Evolutionary conservation across 2,888 invertebrate species (phyloP).

Genomic region (Octodonta nipae): DNA sequence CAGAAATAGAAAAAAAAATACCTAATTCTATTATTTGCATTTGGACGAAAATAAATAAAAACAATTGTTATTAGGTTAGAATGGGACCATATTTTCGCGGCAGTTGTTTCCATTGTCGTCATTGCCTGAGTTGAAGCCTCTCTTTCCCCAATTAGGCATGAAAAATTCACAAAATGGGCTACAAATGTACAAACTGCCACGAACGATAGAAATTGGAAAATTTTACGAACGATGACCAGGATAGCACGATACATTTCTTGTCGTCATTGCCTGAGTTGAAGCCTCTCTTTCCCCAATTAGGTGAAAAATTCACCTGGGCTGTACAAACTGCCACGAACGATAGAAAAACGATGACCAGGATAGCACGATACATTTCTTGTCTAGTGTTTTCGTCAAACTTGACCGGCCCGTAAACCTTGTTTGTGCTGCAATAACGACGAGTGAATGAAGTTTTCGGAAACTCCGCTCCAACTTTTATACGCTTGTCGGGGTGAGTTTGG

Average conservation of each 20-base stretch:
- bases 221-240: slow-evolving; percentile 14
- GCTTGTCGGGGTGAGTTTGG: background rate
- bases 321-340: slow-evolving; percentile 23
- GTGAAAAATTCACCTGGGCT: slow-evolving; percentile 32
- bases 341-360: slow-evolving; percentile 16
- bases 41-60: no score
- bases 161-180: slow-evolving; percentile 33
- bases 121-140: slow-evolving; percentile 18
- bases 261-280: slow-evolving; percentile 19
- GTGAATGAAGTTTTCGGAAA: slow-evolving; percentile 16
- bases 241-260: slow-evolving; percentile 13
- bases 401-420: no score
- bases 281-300: slow-evolving; percentile 32
- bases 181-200: slow-evolving; percentile 22
- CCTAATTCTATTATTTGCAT: slow-evolving; percentile 45
- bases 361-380: slow-evolving; percentile 10
- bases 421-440: no score
- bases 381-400: no score
- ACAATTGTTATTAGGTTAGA: slow-evolving; percentile 46
- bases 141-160: slow-evolving; percentile 34
- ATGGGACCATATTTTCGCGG: slow-evolving; percentile 40
- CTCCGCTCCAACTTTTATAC: slow-evolving; percentile 17
- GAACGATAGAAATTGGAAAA: slow-evolving; percentile 20
- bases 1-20: background rate
- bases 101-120: slow-evolving; percentile 33